Base-by-base conservation (phyloP, 2,888 invertebrate species). In the Incurvaria masculella region DNA sequence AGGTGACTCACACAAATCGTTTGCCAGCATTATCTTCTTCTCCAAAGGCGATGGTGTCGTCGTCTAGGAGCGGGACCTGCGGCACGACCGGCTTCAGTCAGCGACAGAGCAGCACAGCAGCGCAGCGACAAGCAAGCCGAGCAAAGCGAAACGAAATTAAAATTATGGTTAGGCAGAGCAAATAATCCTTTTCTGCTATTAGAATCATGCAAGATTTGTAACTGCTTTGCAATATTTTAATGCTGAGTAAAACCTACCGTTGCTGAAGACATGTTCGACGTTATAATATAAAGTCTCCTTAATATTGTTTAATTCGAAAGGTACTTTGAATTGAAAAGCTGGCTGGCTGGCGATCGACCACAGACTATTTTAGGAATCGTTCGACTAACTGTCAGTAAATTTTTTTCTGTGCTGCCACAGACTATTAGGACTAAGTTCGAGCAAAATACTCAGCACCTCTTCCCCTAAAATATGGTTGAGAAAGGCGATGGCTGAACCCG, bases 11-110 rank as follows among this genome's bases (percentile, higher is more conserved):
- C 78, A 75, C 69, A 63, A 76, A 74, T 52, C 67, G 68, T 55
- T 80, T 79, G 49, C 60, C 65, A 19, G 71, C 72, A 47, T 84
- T 83, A 59, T 91, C 90, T 67, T 93, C 93, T 54, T 93, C 92
- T 1, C 92, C 93, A 60, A 93, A 93, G 42, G 88, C 91, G 56
- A 92, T 81, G 21, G 91, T 90, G 70, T 93, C 93, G 63, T 93
- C 91, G 59, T 90, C 90, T 62, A 92, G 82, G 59, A 92, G 76
- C 64, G 95, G 89, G 79, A 91, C 88, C 93, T 92, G 76, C 48
- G 80, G 81, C 73, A 78, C 72, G 73, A 68, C 69, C 51, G 75
- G 73, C 75, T 78, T 78, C 78, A 75, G 78, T 63, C 72, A 61
- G 61, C 57, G 65, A 52, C 11, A 54, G 61, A 57, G 61, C 14